Percentiles rank a stretch among this genome's conserved stretches.
Evolutionary conservation across 2,888 invertebrate genomes (phyloP).

Genomic region (Subacronicta megacephala): DNA sequence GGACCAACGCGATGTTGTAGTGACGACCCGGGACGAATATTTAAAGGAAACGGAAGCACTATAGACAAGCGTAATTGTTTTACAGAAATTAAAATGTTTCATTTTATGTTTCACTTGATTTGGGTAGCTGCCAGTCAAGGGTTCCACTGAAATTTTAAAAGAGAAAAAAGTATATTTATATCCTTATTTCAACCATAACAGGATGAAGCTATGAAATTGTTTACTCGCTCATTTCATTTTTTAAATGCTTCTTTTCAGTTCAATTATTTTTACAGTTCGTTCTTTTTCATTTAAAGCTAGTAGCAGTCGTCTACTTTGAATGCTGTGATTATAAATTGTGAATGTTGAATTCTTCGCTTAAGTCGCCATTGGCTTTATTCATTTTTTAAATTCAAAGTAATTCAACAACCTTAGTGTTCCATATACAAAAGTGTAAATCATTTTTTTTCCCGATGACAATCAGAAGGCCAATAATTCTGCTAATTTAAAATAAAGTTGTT

Average conservation of each 20-base stretch:
- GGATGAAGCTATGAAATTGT: not conserved
- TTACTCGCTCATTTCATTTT: not conserved
- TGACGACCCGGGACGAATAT: slow-evolving; percentile 48
- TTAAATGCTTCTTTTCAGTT: not conserved
- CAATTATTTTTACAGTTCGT: too few species aligned
- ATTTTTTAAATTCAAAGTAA: not conserved
- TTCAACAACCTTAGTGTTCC: not conserved
- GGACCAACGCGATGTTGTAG: slow-evolving; percentile 43
- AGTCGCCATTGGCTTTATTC: not conserved
- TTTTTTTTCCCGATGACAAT: slow-evolving; percentile 10
- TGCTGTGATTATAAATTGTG: too few species aligned
- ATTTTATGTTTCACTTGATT: slow-evolving; percentile 38
- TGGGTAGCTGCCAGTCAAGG: slow-evolving; percentile 13
- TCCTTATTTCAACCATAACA: not conserved
- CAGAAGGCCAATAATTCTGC: too few species aligned
- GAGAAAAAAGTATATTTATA: slow-evolving; percentile 5
- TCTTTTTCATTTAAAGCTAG: too few species aligned
- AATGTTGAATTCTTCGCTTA: not conserved
- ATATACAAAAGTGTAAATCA: not conserved
- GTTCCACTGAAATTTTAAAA: slow-evolving; percentile 6
- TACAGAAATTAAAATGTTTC: slow-evolving; percentile 59
- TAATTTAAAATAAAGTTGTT: too few species aligned
- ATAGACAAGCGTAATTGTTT: slow-evolving; percentile 61
- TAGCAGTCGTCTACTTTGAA: too few species aligned
- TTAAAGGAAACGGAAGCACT: slow-evolving; percentile 63